Percentiles rank a stretch among this genome's conserved stretches.
Evolutionary conservation across 2,888 invertebrate species (phyloP).

Genomic region (Gastrophysa polygoni): DNA sequence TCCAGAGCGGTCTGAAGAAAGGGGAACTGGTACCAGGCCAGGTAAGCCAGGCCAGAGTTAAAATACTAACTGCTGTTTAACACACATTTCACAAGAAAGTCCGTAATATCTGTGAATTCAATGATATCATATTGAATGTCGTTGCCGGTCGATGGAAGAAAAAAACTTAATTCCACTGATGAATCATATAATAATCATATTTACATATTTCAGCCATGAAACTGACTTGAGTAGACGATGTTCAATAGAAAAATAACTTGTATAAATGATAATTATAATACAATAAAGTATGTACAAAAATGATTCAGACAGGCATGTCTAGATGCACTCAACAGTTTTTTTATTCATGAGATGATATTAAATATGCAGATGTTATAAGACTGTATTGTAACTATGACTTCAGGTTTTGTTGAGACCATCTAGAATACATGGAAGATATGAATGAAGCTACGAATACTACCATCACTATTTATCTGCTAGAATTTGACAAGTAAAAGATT

Average conservation of each 20-base stretch:
- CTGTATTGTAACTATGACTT: not conserved
- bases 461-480: not conserved
- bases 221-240: conserved; percentile 58
- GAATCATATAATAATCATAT: conserved; percentile 58
- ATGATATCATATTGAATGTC: too few species aligned
- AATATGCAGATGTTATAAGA: not conserved
- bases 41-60: too few species aligned
- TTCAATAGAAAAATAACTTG: conserved; percentile 60
- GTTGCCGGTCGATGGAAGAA: conserved; percentile 3
- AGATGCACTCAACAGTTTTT: conserved; percentile 35
- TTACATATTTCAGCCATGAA: conserved; percentile 56
- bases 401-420: not conserved
- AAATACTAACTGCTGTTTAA: too few species aligned
- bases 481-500: not conserved
- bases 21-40: too few species aligned
- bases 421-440: not conserved
- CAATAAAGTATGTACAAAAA: conserved; percentile 58
- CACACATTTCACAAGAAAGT: too few species aligned
- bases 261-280: conserved; percentile 59
- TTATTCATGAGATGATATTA: conserved; percentile 38
- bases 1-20: too few species aligned
- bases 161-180: conserved; percentile 38
- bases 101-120: too few species aligned
- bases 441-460: not conserved
- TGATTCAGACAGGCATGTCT: conserved; percentile 41